phyloP scores from a whole-genome alignment of 2,113 vertebrate genomes.

The Penelope pileata region DNA sequence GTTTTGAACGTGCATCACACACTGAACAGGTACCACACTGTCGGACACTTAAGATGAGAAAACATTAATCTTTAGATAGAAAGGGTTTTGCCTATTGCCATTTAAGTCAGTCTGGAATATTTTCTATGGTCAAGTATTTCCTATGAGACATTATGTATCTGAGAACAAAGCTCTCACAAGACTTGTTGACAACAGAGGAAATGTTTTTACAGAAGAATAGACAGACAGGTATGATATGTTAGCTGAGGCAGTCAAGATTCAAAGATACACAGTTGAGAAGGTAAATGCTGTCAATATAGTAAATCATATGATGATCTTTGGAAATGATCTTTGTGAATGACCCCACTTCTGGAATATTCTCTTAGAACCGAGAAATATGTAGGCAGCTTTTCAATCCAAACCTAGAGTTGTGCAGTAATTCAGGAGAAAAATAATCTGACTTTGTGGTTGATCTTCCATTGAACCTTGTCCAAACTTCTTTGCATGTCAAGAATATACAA shows the following conservation, averaged over 20 bases:
- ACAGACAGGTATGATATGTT: not conserved
- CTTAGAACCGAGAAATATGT: not conserved
- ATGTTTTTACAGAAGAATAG: not conserved
- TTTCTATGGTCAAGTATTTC: not conserved
- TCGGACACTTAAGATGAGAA: not conserved
- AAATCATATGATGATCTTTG: not conserved
- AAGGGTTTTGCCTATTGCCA: not conserved
- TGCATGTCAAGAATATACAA: not conserved
- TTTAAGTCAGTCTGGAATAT: not conserved
- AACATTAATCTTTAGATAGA: not conserved
- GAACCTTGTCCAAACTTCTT: not conserved
- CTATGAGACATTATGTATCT: not conserved
- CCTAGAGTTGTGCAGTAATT: rapidly evolving
- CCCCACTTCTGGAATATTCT: not conserved
- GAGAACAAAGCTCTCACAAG: not conserved
- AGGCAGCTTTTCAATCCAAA: not conserved
- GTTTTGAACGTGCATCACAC: not conserved
- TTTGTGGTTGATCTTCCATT: not conserved
- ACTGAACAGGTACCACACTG: not conserved
- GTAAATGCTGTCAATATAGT: not conserved
- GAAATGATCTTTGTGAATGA: not conserved
- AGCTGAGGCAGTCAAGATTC: not conserved
- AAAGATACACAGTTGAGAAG: not conserved
- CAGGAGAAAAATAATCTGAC: not conserved
- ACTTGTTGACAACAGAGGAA: not conserved